These are phyloP conservation scores for Tenualosa ilisha DNA, from an alignment of 2,797 vertebrate genomes.

Conservation along the genomic window DNA sequence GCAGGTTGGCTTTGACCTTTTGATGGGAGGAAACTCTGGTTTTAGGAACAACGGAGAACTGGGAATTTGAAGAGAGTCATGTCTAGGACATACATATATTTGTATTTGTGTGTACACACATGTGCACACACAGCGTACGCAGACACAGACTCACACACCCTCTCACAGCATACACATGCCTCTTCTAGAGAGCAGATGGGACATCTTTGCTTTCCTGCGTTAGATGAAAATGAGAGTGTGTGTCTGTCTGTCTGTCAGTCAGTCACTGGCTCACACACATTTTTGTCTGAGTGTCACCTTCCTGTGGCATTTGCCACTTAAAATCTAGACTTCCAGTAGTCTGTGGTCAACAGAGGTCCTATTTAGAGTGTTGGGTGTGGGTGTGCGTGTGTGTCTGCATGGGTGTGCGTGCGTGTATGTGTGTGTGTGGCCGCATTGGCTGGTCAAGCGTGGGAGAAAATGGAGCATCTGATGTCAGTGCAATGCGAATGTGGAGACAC, in stretches of 20 bases:
- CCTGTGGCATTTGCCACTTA: constrained; percentile 43
- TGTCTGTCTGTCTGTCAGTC: constrained; percentile 25
- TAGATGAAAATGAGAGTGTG: background rate
- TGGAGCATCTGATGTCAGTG: background rate
- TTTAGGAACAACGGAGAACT: background rate
- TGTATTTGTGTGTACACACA: background rate
- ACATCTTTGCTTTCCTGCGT: background rate
- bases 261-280: background rate
- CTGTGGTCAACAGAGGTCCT: background rate
- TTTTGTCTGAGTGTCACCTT: constrained; percentile 30
- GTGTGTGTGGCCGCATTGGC: background rate
- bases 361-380: background rate
- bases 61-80: background rate
- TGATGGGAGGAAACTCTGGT: background rate
- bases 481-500: background rate
- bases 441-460: background rate
- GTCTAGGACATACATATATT: background rate
- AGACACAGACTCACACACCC: background rate
- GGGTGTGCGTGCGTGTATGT: background rate
- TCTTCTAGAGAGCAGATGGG: background rate
- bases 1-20: background rate
- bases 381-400: too few species aligned
- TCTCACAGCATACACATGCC: too few species aligned
- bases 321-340: constrained; percentile 36
- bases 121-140: background rate